These are phyloP conservation scores for Murina feae DNA, from an alignment of 2,113 vertebrate species.

Conservation along the genomic window DNA sequence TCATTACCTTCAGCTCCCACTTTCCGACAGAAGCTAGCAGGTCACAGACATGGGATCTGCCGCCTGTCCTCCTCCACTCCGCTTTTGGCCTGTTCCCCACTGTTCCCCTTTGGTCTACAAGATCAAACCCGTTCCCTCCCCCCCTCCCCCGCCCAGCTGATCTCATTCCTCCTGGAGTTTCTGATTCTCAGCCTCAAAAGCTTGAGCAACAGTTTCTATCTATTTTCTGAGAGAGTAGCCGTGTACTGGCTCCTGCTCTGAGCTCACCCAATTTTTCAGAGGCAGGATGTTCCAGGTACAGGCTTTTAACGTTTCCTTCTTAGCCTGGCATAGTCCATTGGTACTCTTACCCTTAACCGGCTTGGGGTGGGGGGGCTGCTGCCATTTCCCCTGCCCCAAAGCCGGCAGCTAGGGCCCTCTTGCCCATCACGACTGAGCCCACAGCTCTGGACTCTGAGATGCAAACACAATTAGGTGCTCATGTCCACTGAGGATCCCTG, in stretches of 20 bases:
- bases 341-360: not conserved
- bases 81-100: not conserved
- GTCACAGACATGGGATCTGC: not conserved
- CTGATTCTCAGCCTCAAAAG: not conserved
- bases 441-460: not conserved
- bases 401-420: not conserved
- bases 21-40: not conserved
- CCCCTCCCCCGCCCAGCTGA: not conserved
- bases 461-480: not conserved
- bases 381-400: not conserved
- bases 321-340: not conserved
- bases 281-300: not conserved
- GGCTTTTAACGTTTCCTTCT: not conserved
- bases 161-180: constrained; percentile 41
- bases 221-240: not conserved
- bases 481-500: not conserved
- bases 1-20: too few species aligned
- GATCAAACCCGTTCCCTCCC: not conserved
- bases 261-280: not conserved
- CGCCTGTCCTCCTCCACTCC: not conserved
- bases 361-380: not conserved
- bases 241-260: not conserved
- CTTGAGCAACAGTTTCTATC: not conserved
- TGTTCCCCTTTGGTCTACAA: constrained; percentile 25
- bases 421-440: not conserved